Conservation (phyloP, 2,797 vertebrate species). For the Peromyscus aztecus region DNA sequence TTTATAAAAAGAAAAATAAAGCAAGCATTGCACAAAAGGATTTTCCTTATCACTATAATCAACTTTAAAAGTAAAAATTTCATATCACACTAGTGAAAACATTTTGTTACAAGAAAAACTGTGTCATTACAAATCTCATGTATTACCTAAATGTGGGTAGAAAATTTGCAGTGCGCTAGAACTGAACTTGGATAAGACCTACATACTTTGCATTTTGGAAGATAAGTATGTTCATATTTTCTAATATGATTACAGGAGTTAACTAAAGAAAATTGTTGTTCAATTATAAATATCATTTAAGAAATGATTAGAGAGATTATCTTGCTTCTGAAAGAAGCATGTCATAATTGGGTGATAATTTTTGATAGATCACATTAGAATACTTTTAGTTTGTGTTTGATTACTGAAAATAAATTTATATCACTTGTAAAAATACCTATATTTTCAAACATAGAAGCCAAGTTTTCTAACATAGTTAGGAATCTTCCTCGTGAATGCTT, state of each 20-base stretch:
- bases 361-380: not conserved
- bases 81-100: not conserved
- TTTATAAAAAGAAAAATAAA: slow-evolving; percentile 17
- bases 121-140: not conserved
- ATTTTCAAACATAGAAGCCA: not conserved
- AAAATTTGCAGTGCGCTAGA: not conserved
- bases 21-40: not conserved
- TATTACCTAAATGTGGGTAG: not conserved
- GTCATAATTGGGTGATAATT: not conserved
- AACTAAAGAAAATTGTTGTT: not conserved
- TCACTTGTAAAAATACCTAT: not conserved
- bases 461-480: not conserved
- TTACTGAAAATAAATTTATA: not conserved
- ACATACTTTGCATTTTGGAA: not conserved
- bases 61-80: not conserved
- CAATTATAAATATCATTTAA: not conserved
- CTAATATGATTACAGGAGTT: not conserved
- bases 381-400: not conserved
- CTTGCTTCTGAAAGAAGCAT: slow-evolving; percentile 33
- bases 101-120: not conserved
- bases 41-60: not conserved
- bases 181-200: not conserved
- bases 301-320: not conserved
- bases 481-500: not conserved
- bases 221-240: not conserved